These are phyloP conservation scores for Amphilophus citrinellus DNA, from an alignment of 2,113 vertebrate genomes.

Conservation along the genomic window DNA sequence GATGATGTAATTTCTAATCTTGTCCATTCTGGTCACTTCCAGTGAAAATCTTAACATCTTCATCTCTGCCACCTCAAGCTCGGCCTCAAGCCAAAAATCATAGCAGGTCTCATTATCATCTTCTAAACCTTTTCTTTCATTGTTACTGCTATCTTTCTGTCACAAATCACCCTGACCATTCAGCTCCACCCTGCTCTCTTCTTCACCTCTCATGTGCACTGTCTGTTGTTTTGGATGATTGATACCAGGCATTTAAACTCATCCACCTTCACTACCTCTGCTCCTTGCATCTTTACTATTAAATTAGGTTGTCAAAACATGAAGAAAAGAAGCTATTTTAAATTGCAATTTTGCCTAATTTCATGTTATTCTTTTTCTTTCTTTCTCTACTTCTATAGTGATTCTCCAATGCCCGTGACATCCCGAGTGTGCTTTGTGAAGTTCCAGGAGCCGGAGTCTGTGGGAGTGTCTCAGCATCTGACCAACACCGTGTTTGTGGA, in stretches of 20 bases:
- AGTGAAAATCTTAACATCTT: neutral
- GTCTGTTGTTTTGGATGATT: neutral
- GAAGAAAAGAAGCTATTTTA: neutral
- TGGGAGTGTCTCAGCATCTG: slow-evolving; percentile 97
- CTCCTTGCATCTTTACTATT: neutral
- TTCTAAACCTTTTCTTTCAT: neutral
- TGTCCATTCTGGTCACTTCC: neutral
- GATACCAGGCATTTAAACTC: neutral
- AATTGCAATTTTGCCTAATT: neutral
- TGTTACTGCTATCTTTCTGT: neutral
- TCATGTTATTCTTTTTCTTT: slow-evolving; percentile 2
- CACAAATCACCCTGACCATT: neutral
- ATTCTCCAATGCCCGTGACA: slow-evolving; percentile 96
- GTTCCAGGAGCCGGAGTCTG: slow-evolving; percentile 96
- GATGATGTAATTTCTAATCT: neutral
- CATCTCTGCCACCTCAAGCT: neutral
- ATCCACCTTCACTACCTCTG: neutral
- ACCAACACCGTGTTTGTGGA: slow-evolving; percentile 99
- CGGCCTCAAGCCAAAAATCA: neutral
- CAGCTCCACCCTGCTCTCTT: neutral
- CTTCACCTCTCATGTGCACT: neutral
- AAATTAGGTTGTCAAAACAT: neutral
- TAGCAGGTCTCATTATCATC: neutral
- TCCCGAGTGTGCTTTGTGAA: slow-evolving; percentile 99
- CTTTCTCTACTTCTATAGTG: slow-evolving; percentile 81